Evolutionary conservation across 2,113 vertebrate species (phyloP), one percentile per base, ranked within the genome.

Genomic region (Crotophaga sulcirostris): DNA sequence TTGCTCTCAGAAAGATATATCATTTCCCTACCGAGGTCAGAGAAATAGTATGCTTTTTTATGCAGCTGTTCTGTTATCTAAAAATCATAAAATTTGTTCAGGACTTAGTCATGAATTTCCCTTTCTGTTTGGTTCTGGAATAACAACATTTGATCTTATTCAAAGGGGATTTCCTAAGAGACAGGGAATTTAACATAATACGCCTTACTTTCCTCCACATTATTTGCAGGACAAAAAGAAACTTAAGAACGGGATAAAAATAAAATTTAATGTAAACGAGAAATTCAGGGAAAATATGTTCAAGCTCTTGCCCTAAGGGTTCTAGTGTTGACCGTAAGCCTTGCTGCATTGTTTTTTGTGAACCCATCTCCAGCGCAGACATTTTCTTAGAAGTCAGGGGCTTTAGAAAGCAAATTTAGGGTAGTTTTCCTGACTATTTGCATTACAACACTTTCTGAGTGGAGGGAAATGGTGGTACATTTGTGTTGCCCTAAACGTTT

Each of bases 281-380:
- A 55, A n/a, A 64, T 59, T 68, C 4, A 72, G 0, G 0, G 11
- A 60, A 51, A 77, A 54, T 60, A 31, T 2, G 2, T 28, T 26
- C 5, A 24, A 38, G 9, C 13, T n/a, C 12, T 9, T 34, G 2
- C 31, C 79, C 10, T 36, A 69, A 34, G 31, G 3, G 20, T 36
- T 18, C 4, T 29, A 68, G 8, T 36, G 38, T 8, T 73, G 45
- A 55, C 36, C 49, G 33, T 13, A 87, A 76, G 13, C 3, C 42
- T 76, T 80, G 6, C 23, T 62, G 17, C 10, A 34, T 4, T 31
- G 4, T 33, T 47, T 62, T 70, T 45, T 60, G 24, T 42, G 19
- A 33, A 47, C 8, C 3, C 5, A 6, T 19, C 19, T 75, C n/a
- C 31, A 26, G 38, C 38, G 55, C 0, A 15, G 8, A 28, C 5